Evolutionary conservation across 2,888 invertebrate genomes (phyloP).

Genomic region (Ariolimax columbianus): DNA sequence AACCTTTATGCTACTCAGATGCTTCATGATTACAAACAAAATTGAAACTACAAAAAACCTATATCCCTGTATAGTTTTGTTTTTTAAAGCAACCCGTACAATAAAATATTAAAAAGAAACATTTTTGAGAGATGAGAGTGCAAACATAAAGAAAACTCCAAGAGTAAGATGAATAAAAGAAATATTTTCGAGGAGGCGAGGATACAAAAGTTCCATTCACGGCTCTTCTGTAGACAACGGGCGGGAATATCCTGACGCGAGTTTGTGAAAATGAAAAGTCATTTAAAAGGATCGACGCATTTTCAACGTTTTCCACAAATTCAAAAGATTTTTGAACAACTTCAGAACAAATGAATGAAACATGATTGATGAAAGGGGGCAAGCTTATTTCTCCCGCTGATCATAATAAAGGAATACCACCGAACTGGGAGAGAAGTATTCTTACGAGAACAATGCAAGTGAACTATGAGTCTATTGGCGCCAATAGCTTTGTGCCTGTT

Average conservation of each 20-base stretch:
- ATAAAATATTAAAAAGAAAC: background rate
- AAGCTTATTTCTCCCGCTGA: background rate
- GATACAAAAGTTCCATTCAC: background rate
- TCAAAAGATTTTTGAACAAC: background rate
- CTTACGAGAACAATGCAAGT: background rate
- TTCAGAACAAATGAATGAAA: conserved; percentile 15
- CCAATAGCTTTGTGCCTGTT: background rate
- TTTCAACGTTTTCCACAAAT: background rate
- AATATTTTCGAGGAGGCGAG: background rate
- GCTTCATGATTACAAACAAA: too few species aligned
- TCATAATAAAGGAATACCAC: background rate
- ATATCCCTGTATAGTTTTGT: too few species aligned
- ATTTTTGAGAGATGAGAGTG: background rate
- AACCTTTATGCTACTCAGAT: too few species aligned
- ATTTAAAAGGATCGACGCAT: background rate
- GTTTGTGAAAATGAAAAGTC: conserved; percentile 15
- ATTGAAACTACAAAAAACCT: too few species aligned
- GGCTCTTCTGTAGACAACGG: background rate
- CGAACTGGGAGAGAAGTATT: background rate
- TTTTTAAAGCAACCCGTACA: too few species aligned
- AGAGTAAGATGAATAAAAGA: background rate
- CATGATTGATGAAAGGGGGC: conserved; percentile 29
- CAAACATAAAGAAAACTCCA: background rate
- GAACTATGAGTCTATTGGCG: background rate
- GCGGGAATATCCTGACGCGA: background rate